Base-by-base conservation (phyloP, 2,797 vertebrate genomes). In the Chlorospingus semifuscus region DNA sequence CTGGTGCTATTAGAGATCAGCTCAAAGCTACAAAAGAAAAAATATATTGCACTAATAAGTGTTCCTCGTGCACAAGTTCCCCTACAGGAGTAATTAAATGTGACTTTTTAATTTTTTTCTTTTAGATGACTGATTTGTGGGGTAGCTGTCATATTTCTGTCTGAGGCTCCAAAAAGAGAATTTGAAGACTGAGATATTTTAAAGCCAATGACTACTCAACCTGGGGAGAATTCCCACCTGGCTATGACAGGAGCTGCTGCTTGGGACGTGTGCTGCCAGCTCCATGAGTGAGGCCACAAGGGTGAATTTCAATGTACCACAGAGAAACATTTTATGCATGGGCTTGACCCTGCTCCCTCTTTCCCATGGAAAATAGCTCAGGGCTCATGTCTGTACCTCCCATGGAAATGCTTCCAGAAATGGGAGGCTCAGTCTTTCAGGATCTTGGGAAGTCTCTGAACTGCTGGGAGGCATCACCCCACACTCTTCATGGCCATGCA, bases 11-110 rank as follows among this genome's bases (percentile, higher is more conserved):
- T 93, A 97, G 74, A 94, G 92, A 97, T 95, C 83, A 96, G 74
- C 94, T 97, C 89, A 95, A 96, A 97, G 95, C 93, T 95, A 95
- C 94, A 11, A 32, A 83, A 93, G 76, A 52, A 95, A 92, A 97
- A 96, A 96, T 93, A 95, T 78, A 96, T 94, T 85, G 87, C 70
- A 49, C 66, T 96, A 98, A 97, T 96, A 97, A 97, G 83, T 80
- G 82, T 52, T 96, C 69, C 64, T 95, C 30, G 15, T 95, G 95
- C 96, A 79, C 64, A 95, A 95, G 91, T 87, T 96, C 83, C 76
- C 83, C 90, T 89, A 95, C 66, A 96, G 93, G 93, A 96, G 81
- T 96, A 93, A 97, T 97, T 96, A 97, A 97, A 97, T 83, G 44
- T 57, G 91, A 85, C 46, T 21, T 93, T 19, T 93, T 18, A 16